Evolutionary conservation across 64 coral and sea anemone species (phyloP).

Genomic region (Montipora capricornis): DNA sequence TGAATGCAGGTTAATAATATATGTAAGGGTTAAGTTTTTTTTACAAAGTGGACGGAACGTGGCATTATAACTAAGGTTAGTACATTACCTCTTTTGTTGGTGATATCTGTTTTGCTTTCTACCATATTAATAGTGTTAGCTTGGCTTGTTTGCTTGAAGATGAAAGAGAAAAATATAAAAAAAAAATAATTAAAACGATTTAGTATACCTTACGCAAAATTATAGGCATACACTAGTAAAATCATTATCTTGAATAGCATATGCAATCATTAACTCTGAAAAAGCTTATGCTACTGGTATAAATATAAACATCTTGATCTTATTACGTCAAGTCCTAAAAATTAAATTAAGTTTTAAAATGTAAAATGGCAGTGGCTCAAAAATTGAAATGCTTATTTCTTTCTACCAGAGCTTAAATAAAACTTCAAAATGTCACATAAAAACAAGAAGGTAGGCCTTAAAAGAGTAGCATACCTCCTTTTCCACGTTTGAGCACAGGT

Average conservation of each 20-base stretch:
- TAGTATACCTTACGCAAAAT: background rate
- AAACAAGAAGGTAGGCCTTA: background rate
- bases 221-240: background rate
- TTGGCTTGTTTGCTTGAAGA: background rate
- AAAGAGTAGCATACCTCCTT: background rate
- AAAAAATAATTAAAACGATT: background rate
- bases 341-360: background rate
- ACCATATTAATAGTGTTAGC: background rate
- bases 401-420: background rate
- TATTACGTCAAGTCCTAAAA: background rate
- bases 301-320: background rate
- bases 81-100: background rate
- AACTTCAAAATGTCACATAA: background rate
- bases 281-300: background rate
- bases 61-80: background rate
- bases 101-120: background rate
- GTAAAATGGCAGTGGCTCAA: background rate
- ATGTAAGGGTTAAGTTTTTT: background rate
- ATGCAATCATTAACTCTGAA: background rate
- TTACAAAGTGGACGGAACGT: background rate
- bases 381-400: background rate
- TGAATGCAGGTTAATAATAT: slow-evolving; percentile 32
- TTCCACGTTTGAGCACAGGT: slow-evolving; percentile 11
- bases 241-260: background rate
- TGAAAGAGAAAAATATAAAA: slow-evolving; percentile 10